phyloP scores from a whole-genome alignment of 2,113 vertebrate genomes.

The Phylloscopus whistleri region DNA sequence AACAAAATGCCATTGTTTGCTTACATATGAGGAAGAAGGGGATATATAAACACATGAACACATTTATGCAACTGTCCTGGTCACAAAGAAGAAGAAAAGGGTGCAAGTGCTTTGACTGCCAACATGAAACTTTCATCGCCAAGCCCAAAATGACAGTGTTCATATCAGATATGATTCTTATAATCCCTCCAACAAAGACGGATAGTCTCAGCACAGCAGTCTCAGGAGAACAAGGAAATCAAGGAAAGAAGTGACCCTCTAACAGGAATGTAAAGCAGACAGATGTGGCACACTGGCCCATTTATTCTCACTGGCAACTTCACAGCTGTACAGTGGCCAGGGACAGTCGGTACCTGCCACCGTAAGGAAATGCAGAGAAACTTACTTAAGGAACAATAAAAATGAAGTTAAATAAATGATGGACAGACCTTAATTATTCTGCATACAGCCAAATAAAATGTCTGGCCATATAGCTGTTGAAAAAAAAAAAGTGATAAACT shows the following conservation, averaged over 20 bases:
- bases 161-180: background rate
- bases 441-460: background rate
- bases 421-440: background rate
- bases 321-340: background rate
- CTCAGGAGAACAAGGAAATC: background rate
- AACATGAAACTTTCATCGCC: background rate
- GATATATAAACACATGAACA: background rate
- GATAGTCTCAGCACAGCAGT: background rate
- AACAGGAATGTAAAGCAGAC: background rate
- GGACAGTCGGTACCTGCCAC: background rate
- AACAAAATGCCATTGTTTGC: background rate
- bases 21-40: background rate
- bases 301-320: background rate
- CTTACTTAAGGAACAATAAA: background rate
- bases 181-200: background rate
- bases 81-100: background rate
- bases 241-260: background rate
- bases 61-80: background rate
- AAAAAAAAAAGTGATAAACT: background rate
- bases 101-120: background rate
- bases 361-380: background rate
- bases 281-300: background rate
- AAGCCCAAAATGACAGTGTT: background rate
- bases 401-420: background rate
- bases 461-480: background rate